phyloP scores from a whole-genome alignment of 2,113 vertebrate species.

The Ceuthmochares aereus region DNA sequence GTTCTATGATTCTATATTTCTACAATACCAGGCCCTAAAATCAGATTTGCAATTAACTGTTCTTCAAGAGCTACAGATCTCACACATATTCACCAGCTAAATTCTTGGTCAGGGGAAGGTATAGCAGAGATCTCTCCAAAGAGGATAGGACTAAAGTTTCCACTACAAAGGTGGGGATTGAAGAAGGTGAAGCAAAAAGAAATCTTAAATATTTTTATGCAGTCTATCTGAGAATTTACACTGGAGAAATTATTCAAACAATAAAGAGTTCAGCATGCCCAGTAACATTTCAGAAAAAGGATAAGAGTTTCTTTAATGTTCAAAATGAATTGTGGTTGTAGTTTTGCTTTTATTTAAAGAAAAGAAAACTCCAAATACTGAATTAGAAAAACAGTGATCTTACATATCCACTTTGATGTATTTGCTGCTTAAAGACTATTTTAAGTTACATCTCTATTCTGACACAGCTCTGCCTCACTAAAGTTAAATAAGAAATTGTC shows the following conservation, averaged over 20 bases:
- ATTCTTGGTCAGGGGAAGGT: not conserved
- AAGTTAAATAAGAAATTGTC: not conserved
- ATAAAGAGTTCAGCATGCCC: not conserved
- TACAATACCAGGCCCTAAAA: not conserved
- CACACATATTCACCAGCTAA: not conserved
- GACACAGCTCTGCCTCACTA: not conserved
- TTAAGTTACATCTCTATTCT: not conserved
- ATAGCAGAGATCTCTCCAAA: not conserved
- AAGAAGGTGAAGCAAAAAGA: not conserved
- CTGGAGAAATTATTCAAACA: not conserved
- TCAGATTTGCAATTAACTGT: not conserved
- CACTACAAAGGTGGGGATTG: fast-evolving
- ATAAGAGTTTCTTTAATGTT: not conserved
- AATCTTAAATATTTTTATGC: not conserved
- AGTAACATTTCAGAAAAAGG: not conserved
- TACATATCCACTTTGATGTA: not conserved
- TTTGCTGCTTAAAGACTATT: not conserved
- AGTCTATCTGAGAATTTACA: not conserved
- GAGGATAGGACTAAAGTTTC: not conserved
- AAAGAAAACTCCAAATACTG: not conserved
- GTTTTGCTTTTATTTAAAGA: not conserved
- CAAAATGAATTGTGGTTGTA: not conserved
- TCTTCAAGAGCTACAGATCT: not conserved
- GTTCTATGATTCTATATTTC: not conserved
- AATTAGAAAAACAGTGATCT: not conserved